Base-by-base conservation (phyloP, 1,140 invertebrate species). In the Drosophila novamexicana region DNA sequence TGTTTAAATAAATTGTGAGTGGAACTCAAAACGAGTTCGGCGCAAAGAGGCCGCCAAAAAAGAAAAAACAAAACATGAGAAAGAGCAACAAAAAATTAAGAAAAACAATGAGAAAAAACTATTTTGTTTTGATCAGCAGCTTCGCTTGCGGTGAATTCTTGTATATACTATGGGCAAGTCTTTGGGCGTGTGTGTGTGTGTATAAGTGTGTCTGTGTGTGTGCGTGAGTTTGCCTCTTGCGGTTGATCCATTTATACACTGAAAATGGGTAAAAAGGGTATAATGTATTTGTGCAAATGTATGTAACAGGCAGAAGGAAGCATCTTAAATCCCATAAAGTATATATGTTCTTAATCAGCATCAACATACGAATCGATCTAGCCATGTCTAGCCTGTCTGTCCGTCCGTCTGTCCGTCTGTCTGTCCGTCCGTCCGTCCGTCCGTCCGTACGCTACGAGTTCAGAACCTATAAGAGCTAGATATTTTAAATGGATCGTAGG, bases 71-170 rank as follows among this genome's bases (percentile, higher is more conserved):
- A 22, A 22, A 22, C 22, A 22, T 16, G 18, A 49, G 47, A 49
- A 14, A 34, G 2, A 36, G 10, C n/a, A 45, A 49, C 12, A 14
- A 22, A 22, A 14, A 50, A 40, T 34, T 18, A 16, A 36, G 14
- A 14, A 16, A 40, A 57, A 29, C 7, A 18, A 34, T 39, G 49
- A 32, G 8, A 22, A 52, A 53, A 63, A 77, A 70, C 75, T 83
- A 88, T 88, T 86, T 83, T 88, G 83, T 88, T 89, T 83, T 88
- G 83, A 77, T 88, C 79, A 54, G 12, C 54, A 72, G 66, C 29
- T 88, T 88, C 83, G 84, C 58, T 64, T 61, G 57, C 64, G 61
- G 36, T 49, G 47, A 50, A 57, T 44, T 59, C 14, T 65, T 42
- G 3, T 16, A 6, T 40, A 6, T 10, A 39, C 16, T 67, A 7